Base-by-base conservation (phyloP, 2,888 invertebrate species). In the Mythimna albipuncta region DNA sequence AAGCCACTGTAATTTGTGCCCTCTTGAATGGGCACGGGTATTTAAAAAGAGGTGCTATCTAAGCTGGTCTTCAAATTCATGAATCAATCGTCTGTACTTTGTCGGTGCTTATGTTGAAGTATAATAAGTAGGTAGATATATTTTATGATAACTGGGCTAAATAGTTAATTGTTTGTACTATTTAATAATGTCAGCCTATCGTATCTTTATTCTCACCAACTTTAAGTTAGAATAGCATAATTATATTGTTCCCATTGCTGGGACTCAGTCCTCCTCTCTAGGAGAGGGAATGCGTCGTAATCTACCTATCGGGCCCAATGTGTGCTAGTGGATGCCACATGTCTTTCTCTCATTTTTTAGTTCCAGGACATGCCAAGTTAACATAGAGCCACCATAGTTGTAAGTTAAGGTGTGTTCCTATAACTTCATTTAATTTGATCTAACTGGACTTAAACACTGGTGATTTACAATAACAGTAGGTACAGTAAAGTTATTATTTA, bases 1-100 rank as follows among this genome's bases (percentile, higher is more conserved):
- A 82, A 64, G 38, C 57, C 59, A 57, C n/a, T 64, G 55, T 64
- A 64, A 65, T 65, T 63, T 41, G 64, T 41, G 19, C 64, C 72
- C 47, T 61, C 35, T 78, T 78, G 13, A 61, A 62, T 55, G 6
- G 50, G 32, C 21, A 55, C 21, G 1, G 26, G 52, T 44, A 54
- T 66, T 65, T 41, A 54, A 52, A 67, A 61, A 64, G 21, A 35
- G 21, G 41, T 52, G 41, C 57, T 57, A 44, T 61, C 9, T 35
- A 55, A 66, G 44, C 44, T 57, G 52, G 59, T 52, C 13, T 32
- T 58, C 7, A 16, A 32, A 64, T 69, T 52, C 32, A 54, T 55
- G 58, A 58, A 68, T 69, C 19, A 9, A 5, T 63, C 55, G 38
- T 38, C 16, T 64, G 44, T 16, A 16, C 32, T 32, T 32, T n/a